Percentiles rank a stretch among this genome's conserved stretches.
Evolutionary conservation across 2,797 vertebrate genomes (phyloP).

Genomic region (Melanotaenia pygmaea): DNA sequence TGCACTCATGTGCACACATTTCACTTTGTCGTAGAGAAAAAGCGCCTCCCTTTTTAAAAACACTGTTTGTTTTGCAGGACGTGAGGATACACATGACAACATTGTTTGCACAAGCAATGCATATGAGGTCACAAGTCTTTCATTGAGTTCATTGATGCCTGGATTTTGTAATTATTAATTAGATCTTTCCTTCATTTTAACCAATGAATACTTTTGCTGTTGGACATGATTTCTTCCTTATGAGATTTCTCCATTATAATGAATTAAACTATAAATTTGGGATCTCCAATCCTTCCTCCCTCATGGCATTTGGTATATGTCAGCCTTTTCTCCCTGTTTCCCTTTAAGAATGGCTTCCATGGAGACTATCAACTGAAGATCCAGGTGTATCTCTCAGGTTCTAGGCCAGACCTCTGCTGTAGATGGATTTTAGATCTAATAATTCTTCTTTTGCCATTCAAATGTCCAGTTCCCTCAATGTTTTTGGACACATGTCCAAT

Average conservation of each 20-base stretch:
- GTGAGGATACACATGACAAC: conserved; percentile 40
- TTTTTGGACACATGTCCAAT: background rate
- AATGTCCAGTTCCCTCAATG: background rate
- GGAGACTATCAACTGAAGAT: background rate
- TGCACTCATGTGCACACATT: background rate
- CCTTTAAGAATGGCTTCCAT: background rate
- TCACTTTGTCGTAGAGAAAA: no score
- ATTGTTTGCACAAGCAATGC: conserved; percentile 46
- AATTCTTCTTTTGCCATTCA: background rate
- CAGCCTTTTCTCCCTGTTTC: background rate
- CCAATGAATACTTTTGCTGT: background rate
- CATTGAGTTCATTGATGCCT: background rate
- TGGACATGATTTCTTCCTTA: background rate
- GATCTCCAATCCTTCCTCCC: background rate
- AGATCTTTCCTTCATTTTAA: background rate
- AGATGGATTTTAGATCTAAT: background rate
- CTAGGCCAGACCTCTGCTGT: background rate
- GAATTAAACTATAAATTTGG: background rate
- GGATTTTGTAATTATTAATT: background rate
- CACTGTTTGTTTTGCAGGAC: conserved; percentile 45
- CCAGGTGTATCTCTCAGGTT: background rate
- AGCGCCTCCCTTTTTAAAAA: background rate
- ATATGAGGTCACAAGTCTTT: conserved; percentile 22
- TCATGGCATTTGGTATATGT: background rate
- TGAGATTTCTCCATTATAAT: background rate